These are phyloP conservation scores for Charanyca ferruginea DNA, from an alignment of 2,888 invertebrate species.

Conservation along the genomic window DNA sequence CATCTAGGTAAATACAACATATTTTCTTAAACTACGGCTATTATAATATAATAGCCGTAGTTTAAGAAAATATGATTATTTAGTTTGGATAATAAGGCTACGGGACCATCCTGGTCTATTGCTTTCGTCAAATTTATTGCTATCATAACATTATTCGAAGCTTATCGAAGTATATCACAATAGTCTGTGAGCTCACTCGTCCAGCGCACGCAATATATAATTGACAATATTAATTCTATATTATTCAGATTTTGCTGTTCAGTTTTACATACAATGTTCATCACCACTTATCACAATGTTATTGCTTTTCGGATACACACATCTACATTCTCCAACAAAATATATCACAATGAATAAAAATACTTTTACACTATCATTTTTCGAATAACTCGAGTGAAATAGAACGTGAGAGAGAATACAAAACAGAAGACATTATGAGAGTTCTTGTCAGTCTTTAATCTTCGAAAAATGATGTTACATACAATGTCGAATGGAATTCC, in stretches of 20 bases:
- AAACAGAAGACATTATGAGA: conserved; percentile 73
- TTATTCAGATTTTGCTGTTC: conserved; percentile 75
- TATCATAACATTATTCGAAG: conserved; percentile 55
- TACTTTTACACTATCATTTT: conserved; percentile 76
- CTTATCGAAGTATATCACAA: conserved; percentile 44
- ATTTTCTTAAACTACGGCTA: conserved; percentile 56
- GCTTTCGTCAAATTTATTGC: conserved; percentile 60
- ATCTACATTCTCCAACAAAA: conserved; percentile 83
- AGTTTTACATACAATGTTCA: conserved; percentile 77
- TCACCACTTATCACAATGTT: conserved; percentile 87
- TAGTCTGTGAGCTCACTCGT: conserved; percentile 67
- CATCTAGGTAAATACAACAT: conserved; percentile 50
- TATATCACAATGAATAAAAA: conserved; percentile 88
- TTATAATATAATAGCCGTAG: conserved; percentile 51
- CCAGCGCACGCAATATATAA: conserved; percentile 75
- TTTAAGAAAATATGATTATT: conserved; percentile 55
- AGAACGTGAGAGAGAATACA: conserved; percentile 69
- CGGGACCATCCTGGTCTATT: conserved; percentile 63
- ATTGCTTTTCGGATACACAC: conserved; percentile 89
- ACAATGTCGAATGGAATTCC: conserved; percentile 75
- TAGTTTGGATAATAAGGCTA: conserved; percentile 63
- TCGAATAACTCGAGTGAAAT: conserved; percentile 74
- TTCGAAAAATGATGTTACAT: conserved; percentile 75
- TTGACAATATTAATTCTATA: conserved; percentile 85
- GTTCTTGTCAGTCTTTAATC: conserved; percentile 83